These are phyloP conservation scores for Fukomys damarensis DNA, from an alignment of 2,113 vertebrate genomes.

Conservation along the genomic window DNA sequence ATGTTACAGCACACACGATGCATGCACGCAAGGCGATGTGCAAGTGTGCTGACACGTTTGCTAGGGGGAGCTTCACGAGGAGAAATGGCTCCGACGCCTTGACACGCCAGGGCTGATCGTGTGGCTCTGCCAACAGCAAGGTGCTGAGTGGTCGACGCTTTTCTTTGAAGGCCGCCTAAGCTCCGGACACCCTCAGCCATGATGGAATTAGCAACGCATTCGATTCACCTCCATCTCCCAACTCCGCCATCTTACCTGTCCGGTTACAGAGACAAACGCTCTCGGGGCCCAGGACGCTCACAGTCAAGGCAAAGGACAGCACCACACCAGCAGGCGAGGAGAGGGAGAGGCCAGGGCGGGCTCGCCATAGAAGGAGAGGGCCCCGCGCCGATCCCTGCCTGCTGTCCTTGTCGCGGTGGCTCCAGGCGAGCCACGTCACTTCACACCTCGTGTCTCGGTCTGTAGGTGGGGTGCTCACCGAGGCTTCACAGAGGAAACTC, in stretches of 20 bases:
- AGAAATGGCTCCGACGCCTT: not conserved
- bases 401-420: not conserved
- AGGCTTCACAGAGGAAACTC: not conserved
- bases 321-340: not conserved
- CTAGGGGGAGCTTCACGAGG: not conserved
- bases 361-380: not conserved
- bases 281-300: not conserved
- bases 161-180: not conserved
- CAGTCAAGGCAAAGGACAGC: not conserved
- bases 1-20: not conserved
- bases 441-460: not conserved
- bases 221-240: not conserved
- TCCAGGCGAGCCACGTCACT: not conserved
- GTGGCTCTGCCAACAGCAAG: not conserved
- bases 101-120: not conserved
- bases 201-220: not conserved
- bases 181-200: not conserved
- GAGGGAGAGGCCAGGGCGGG: not conserved
- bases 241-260: not conserved
- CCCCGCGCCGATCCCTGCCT: not conserved
- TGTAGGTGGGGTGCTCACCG: not conserved
- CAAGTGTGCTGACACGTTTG: not conserved
- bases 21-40: rapidly evolving
- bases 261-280: not conserved
- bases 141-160: not conserved